These are phyloP conservation scores for Phocides pigmalion DNA, from an alignment of 1,140 invertebrate species.

Conservation along the genomic window DNA sequence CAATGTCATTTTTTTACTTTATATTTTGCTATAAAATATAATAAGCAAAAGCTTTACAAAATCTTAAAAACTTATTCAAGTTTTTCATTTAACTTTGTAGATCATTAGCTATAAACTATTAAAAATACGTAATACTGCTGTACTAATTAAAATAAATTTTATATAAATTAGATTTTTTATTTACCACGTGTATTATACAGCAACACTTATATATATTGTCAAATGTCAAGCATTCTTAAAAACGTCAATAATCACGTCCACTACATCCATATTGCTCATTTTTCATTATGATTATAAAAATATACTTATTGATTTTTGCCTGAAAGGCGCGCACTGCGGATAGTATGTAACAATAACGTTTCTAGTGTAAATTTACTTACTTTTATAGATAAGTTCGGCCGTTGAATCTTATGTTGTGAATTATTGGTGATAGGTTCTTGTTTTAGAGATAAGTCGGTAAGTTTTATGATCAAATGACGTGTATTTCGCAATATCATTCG, in stretches of 20 bases:
- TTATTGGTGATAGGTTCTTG: constrained; percentile 50
- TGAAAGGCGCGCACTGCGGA: constrained; percentile 43
- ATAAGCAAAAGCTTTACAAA: no score
- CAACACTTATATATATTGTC: background rate
- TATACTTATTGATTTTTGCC: constrained; percentile 67
- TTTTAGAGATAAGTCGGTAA: constrained; percentile 52
- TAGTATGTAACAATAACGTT: constrained; percentile 35
- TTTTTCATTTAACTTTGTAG: no score
- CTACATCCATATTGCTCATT: constrained; percentile 64
- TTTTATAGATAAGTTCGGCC: constrained; percentile 35
- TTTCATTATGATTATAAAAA: constrained; percentile 59
- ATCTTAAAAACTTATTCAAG: no score
- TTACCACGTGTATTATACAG: constrained; percentile 11
- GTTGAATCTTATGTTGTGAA: constrained; percentile 53
- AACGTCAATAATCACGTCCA: constrained; percentile 53
- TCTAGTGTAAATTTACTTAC: constrained; percentile 34
- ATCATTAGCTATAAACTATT: no score
- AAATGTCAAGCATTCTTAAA: constrained; percentile 37
- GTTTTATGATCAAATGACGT: constrained; percentile 71
- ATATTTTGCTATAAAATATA: no score
- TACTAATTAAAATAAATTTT: constrained; percentile 36
- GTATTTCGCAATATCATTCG: constrained; percentile 49
- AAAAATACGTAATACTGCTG: no score
- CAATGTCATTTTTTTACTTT: no score
- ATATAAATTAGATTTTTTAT: constrained; percentile 43